A percentile compares a stretch with the other conserved stretches of the same genome.
phyloP scores from a whole-genome alignment of 2,888 invertebrate species.

The Auanema freiburgensis region DNA sequence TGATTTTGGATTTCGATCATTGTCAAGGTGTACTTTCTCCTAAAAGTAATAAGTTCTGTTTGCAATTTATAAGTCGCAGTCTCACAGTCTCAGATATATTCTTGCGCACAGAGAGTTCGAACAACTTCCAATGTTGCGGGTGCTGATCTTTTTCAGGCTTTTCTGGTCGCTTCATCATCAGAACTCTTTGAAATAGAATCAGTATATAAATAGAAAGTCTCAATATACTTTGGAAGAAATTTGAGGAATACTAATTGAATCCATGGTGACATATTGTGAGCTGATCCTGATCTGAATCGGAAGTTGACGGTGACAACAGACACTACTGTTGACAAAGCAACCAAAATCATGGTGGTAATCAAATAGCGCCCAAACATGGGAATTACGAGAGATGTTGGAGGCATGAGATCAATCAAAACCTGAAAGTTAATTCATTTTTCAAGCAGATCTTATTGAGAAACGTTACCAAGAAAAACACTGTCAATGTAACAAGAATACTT shows the following conservation, averaged over 20 bases:
- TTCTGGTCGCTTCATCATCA: constrained; percentile 56
- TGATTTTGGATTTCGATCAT: too few relatives aligned
- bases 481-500: constrained; percentile 63
- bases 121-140: too few relatives aligned
- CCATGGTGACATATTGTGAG: constrained; percentile 64
- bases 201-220: too few relatives aligned
- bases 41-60: too few relatives aligned
- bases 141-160: constrained; percentile 36
- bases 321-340: constrained; percentile 57
- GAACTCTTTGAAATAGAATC: constrained; percentile 33
- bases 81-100: too few relatives aligned
- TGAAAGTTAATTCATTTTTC: constrained; percentile 17
- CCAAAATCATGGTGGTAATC: constrained; percentile 64
- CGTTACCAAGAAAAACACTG: constrained; percentile 65
- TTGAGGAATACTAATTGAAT: constrained; percentile 58
- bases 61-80: too few relatives aligned
- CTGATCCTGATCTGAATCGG: constrained; percentile 60
- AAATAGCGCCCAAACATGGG: constrained; percentile 65
- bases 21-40: too few relatives aligned
- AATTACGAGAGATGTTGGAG: constrained; percentile 63
- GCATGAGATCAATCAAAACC: constrained; percentile 63
- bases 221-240: constrained; percentile 59
- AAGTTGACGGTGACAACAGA: constrained; percentile 63
- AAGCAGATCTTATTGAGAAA: too few relatives aligned
- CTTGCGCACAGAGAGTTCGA: too few relatives aligned